phyloP scores from a whole-genome alignment of 30 jellyfish, hydroid and myxozoan genomes.

The Pelagia noctiluca region DNA sequence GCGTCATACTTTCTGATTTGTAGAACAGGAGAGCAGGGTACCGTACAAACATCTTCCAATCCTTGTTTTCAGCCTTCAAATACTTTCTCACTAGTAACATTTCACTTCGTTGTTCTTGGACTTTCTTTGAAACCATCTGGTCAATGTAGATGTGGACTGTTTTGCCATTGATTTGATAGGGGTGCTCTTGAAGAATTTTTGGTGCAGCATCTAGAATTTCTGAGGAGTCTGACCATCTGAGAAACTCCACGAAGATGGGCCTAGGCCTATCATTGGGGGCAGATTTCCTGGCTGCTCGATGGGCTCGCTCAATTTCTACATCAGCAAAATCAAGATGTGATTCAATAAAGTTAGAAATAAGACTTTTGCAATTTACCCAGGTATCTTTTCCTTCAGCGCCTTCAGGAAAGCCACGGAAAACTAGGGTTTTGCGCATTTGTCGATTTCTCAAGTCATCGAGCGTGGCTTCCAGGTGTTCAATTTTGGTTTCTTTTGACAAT shows the following conservation, averaged over 20 bases:
- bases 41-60: conserved; percentile 2
- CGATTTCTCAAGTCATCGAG: too few relatives aligned
- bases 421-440: too few relatives aligned
- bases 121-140: conserved; percentile 5
- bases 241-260: conserved; percentile 7
- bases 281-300: too few relatives aligned
- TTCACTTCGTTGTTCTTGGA: neutral
- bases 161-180: conserved; percentile 1
- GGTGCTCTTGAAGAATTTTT: conserved; percentile 3
- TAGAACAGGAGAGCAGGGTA: neutral
- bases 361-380: too few relatives aligned
- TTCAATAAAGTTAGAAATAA: too few relatives aligned
- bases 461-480: too few relatives aligned
- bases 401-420: too few relatives aligned
- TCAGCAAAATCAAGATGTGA: too few relatives aligned
- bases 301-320: too few relatives aligned
- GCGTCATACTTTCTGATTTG: conserved; percentile 1
- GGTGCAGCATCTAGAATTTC: conserved; percentile 6
- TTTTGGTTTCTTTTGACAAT: too few relatives aligned
- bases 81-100: neutral
- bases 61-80: conserved; percentile 1
- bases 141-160: conserved; percentile 5
- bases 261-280: too few relatives aligned
- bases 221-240: conserved; percentile 5
- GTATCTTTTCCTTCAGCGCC: too few relatives aligned